Conservation (phyloP, 2,888 invertebrate genomes). For the Standfussiana lucernea region DNA sequence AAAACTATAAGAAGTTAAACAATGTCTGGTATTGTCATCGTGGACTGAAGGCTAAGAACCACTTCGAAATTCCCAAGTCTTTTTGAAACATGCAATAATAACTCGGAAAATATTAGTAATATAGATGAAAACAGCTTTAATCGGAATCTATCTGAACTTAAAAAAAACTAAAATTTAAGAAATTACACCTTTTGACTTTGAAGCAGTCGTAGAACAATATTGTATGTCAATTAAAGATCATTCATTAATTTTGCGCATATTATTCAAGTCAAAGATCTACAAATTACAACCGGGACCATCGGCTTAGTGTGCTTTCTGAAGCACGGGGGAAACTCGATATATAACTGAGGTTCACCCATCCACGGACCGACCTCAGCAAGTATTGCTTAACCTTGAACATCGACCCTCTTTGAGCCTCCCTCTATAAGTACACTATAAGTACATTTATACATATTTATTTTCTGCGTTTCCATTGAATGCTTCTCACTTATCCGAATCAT, state of each 20-base stretch:
- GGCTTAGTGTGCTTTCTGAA: neutral
- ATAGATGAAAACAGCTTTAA: neutral
- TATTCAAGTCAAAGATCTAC: neutral
- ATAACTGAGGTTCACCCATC: neutral
- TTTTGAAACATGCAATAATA: neutral
- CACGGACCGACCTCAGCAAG: neutral
- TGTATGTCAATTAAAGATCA: neutral
- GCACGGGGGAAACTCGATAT: neutral
- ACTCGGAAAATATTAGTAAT: neutral
- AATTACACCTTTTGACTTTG: neutral
- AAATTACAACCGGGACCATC: neutral
- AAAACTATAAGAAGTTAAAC: neutral
- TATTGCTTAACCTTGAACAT: neutral
- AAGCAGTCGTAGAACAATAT: neutral
- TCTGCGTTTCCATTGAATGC: neutral
- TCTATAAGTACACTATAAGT: neutral
- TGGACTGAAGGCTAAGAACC: neutral
- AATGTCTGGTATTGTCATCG: neutral
- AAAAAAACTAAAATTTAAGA: rapidly evolving
- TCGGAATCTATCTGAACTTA: neutral
- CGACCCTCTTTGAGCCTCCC: neutral
- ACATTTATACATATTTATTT: neutral
- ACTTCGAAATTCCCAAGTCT: neutral
- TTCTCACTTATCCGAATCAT: neutral
- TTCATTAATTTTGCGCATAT: neutral